Evolutionary conservation across 2,888 invertebrate genomes (phyloP), one percentile per base, ranked within the genome.

Genomic region (Trichopoda pennipes): DNA sequence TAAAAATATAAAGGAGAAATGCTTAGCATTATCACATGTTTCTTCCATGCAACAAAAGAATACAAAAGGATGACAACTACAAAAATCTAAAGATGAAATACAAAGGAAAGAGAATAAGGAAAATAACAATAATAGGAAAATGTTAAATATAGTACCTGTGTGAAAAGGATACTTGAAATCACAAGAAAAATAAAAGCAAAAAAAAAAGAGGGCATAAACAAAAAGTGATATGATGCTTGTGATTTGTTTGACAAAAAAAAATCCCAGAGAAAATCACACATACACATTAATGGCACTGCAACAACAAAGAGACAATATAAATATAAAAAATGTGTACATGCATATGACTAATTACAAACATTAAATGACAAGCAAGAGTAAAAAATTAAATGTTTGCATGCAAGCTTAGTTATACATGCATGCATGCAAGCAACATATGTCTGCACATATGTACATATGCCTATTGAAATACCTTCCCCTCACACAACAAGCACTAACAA

Each of bases 1-100:
- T 68, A 53, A 44, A 53, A 51, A 21, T 49, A 53, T 51, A 44
- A 61, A 32, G 23, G 47, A 64, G 74, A 72, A 73, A n/a, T 56
- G 70, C 77, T 81, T 84, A 81, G 85, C 80, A 84, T 85, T 84
- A 85, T 84, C 84, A 83, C 73, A 84, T 85, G 84, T 84, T 84
- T 84, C 83, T 70, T 82, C 51, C 64, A 75, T 63, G 38, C 55
- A 79, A 79, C 70, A 82, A 79, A 79, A 68, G 70, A 63, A 64
- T 32, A 19, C 72, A 51, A 61, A 68, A 72, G 77, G 58, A 78
- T 78, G 70, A 61, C 53, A 68, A 66, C 64, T 56, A 47, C 51
- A 74, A 74, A 56, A 64, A 49, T 51, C 7, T 35, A 56, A 49
- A 76, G 68, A 64, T 53, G 44, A 44, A 51, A 66, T 32, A 76